These are phyloP conservation scores for Anomalospiza imberbis DNA, from an alignment of 2,797 vertebrate species.

Conservation along the genomic window DNA sequence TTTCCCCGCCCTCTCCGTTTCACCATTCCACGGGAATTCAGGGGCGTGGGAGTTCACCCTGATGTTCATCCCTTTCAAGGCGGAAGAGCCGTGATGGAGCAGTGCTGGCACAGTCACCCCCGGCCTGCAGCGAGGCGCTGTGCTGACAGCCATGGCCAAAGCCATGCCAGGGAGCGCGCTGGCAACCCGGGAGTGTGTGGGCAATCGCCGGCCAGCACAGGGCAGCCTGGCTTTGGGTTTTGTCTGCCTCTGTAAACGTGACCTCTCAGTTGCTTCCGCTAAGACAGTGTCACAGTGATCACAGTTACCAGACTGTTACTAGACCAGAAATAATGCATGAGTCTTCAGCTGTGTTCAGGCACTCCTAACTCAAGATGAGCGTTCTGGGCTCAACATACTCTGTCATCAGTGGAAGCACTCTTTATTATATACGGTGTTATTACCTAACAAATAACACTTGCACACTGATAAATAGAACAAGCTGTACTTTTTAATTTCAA, in stretches of 20 bases:
- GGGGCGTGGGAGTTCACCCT: not conserved
- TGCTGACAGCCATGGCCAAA: not conserved
- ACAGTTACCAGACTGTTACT: not conserved
- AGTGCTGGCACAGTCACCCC: rapidly evolving
- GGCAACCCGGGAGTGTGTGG: not conserved
- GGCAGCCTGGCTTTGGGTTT: not conserved
- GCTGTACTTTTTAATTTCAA: rapidly evolving
- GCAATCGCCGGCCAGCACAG: rapidly evolving
- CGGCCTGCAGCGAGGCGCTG: rapidly evolving
- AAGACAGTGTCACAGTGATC: not conserved
- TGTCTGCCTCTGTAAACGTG: not conserved
- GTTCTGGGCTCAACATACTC: rapidly evolving
- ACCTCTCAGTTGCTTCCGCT: not conserved
- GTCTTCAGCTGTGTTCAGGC: not conserved
- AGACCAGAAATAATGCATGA: not conserved
- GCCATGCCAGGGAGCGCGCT: rapidly evolving
- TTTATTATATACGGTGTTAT: not conserved
- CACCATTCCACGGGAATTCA: no score
- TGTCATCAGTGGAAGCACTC: not conserved
- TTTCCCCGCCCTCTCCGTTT: not conserved
- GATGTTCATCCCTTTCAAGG: not conserved
- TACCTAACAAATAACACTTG: not conserved
- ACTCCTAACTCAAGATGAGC: not conserved
- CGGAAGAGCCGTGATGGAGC: not conserved
- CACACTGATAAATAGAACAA: not conserved